A percentile compares a stretch with the other conserved stretches of the same genome.
Conservation (phyloP, 2,888 invertebrate genomes). For the Oscheius onirici region DNA sequence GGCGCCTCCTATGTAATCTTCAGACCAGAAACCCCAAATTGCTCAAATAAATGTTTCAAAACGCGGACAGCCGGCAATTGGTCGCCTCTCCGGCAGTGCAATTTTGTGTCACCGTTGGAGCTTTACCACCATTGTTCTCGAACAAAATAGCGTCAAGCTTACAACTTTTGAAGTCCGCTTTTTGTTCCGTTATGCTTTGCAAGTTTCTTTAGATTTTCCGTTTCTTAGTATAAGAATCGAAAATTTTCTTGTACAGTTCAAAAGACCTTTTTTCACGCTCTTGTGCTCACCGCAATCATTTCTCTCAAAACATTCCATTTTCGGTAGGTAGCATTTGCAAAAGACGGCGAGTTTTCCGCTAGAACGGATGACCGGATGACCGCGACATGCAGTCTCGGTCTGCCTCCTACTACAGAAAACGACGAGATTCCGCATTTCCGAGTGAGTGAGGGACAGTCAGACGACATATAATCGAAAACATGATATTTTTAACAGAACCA, state of each 20-base stretch:
- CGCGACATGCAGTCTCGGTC: conserved; percentile 37
- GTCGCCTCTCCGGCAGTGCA: conserved; percentile 13
- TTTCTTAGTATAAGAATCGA: too few relatives aligned
- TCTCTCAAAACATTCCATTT: conserved; percentile 12
- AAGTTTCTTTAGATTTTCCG: not conserved
- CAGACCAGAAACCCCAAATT: conserved; percentile 10
- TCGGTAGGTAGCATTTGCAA: conserved; percentile 11
- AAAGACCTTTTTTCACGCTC: not conserved
- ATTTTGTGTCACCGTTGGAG: conserved; percentile 23
- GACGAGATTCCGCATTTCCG: conserved; percentile 37
- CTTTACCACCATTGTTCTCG: conserved; percentile 14
- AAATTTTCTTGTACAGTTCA: not conserved
- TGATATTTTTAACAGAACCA: not conserved
- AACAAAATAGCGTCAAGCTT: conserved; percentile 6
- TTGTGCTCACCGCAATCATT: not conserved
- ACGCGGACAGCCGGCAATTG: conserved; percentile 29
- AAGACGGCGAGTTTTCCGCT: conserved; percentile 25
- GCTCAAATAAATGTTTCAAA: conserved; percentile 32
- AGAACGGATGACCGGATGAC: conserved; percentile 36
- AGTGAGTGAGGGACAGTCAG: conserved; percentile 20
- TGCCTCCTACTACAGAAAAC: conserved; percentile 39
- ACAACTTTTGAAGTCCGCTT: not conserved
- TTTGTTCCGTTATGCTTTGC: not conserved
- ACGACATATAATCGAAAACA: not conserved
- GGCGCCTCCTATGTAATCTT: conserved; percentile 8